Percentiles rank a stretch among this genome's conserved stretches.
These are phyloP conservation scores for Ctenosaura bakeri DNA, from an alignment of 2,797 vertebrate genomes.

Conservation along the genomic window DNA sequence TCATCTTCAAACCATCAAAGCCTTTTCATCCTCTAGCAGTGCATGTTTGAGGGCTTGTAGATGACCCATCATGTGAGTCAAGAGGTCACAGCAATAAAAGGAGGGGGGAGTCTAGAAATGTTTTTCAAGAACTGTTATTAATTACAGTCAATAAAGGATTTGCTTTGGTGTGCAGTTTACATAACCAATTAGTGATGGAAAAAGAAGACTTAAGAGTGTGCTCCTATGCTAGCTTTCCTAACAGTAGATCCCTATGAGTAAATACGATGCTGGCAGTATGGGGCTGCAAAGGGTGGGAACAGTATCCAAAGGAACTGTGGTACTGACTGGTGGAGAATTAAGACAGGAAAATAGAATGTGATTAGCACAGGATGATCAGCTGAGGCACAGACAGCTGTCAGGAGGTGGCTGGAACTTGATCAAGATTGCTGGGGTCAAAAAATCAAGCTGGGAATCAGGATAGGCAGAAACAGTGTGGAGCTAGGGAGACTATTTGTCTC, in stretches of 20 bases:
- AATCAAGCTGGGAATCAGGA: background rate
- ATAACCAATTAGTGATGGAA: background rate
- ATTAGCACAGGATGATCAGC: background rate
- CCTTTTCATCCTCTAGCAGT: background rate
- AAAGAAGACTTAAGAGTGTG: background rate
- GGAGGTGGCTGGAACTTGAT: background rate
- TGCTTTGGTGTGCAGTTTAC: background rate
- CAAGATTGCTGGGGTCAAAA: background rate
- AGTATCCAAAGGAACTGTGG: background rate
- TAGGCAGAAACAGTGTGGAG: background rate
- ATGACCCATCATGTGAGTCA: background rate
- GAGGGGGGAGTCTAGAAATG: background rate
- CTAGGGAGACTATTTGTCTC: background rate
- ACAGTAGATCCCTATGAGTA: background rate
- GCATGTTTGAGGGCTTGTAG: background rate
- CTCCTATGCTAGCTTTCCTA: background rate
- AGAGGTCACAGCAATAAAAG: background rate
- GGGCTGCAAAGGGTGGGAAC: background rate
- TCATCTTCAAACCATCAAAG: slow-evolving; percentile 1
- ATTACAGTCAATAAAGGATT: background rate
- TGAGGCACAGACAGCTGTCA: background rate
- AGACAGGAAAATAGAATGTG: background rate
- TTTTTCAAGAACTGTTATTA: background rate
- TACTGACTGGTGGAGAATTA: background rate
- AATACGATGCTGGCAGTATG: background rate